Percentiles rank a stretch among this genome's conserved stretches.
Evolutionary conservation across 2,888 invertebrate species (phyloP).

Genomic region (Agonopterix subpropinquella): DNA sequence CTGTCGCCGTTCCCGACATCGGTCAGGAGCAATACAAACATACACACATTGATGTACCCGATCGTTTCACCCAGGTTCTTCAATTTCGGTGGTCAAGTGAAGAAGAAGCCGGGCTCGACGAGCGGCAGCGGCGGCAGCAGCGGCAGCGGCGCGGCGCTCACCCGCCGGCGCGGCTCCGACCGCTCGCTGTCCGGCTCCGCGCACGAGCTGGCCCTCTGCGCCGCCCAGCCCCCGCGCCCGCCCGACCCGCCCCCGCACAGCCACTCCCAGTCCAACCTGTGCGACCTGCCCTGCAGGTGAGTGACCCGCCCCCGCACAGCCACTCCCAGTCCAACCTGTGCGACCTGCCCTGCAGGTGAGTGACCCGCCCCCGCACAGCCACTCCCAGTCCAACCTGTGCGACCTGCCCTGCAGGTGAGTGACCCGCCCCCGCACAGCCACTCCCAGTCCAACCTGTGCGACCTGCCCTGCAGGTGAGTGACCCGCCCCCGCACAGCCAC

Average conservation of each 20-base stretch:
- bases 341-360: no score
- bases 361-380: no score
- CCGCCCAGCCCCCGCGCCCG: constrained; percentile 71
- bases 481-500: no score
- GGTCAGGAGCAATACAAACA: no score
- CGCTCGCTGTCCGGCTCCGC: constrained; percentile 89
- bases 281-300: constrained; percentile 88
- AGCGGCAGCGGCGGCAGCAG: constrained; percentile 36
- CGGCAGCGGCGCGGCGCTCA: constrained; percentile 39
- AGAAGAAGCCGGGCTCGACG: constrained; percentile 78
- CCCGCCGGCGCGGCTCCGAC: constrained; percentile 87
- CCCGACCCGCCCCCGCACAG: constrained; percentile 90
- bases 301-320: not conserved
- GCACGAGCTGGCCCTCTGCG: constrained; percentile 86
- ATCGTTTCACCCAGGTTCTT: constrained; percentile 80
- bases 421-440: no score
- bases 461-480: no score
- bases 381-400: no score
- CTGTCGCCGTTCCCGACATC: no score
- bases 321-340: no score
- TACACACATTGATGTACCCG: not conserved
- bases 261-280: constrained; percentile 93
- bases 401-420: no score
- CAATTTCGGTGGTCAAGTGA: constrained; percentile 91
- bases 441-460: no score